These are phyloP conservation scores for Fregata magnificens DNA, from an alignment of 2,113 vertebrate genomes.

Conservation along the genomic window DNA sequence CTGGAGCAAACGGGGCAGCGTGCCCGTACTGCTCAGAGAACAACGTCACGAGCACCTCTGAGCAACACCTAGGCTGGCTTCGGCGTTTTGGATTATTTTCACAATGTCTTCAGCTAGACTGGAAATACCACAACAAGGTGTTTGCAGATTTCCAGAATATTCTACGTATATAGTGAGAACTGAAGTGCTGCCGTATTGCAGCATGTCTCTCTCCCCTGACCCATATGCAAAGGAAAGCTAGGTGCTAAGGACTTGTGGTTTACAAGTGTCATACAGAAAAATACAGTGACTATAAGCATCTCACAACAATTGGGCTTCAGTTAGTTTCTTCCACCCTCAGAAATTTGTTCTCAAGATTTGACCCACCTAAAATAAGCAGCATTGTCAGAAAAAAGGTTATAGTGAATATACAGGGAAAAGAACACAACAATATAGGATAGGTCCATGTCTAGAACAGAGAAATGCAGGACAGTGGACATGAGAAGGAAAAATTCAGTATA, in stretches of 20 bases:
- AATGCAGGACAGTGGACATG: neutral
- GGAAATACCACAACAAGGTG: neutral
- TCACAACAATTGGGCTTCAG: neutral
- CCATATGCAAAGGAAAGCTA: rapidly evolving
- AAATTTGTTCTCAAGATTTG: neutral
- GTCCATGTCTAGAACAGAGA: neutral
- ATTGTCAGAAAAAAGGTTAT: neutral
- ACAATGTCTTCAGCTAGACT: neutral
- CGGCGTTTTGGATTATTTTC: neutral
- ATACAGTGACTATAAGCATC: neutral
- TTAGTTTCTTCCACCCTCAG: neutral
- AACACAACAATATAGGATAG: neutral
- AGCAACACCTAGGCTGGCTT: neutral
- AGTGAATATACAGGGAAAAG: neutral
- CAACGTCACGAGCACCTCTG: neutral
- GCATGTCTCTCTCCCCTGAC: neutral
- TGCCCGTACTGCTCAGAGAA: neutral
- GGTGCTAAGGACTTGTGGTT: neutral
- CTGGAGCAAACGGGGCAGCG: neutral
- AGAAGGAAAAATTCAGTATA: neutral
- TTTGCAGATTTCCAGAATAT: neutral
- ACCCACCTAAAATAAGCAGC: neutral
- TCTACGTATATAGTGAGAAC: rapidly evolving
- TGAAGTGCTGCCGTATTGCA: neutral
- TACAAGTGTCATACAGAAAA: neutral